Percentiles rank a stretch among this genome's conserved stretches.
These are phyloP conservation scores for Papilio polyxenes DNA, from an alignment of 1,140 invertebrate genomes.

Conservation along the genomic window DNA sequence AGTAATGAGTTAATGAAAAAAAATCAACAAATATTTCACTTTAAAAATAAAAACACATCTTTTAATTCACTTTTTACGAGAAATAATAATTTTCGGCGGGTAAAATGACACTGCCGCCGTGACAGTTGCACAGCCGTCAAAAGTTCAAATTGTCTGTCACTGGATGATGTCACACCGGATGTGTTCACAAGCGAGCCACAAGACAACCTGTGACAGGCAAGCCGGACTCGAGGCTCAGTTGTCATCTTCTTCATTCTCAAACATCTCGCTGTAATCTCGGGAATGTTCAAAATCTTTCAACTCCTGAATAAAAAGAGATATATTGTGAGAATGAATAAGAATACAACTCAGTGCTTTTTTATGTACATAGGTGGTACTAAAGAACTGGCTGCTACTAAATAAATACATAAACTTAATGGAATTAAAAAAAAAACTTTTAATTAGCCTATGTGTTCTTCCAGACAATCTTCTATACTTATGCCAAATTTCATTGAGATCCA, in stretches of 20 bases:
- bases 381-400: neutral
- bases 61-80: neutral
- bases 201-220: neutral
- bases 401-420: neutral
- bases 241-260: conserved; percentile 78
- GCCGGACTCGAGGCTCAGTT: conserved; percentile 58
- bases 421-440: no score
- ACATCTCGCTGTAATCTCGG: conserved; percentile 75
- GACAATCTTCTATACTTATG: no score
- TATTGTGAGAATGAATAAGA: conserved; percentile 73
- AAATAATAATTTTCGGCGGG: neutral
- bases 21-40: neutral
- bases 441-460: no score
- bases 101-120: neutral
- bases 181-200: conserved; percentile 20
- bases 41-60: neutral
- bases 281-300: conserved; percentile 75
- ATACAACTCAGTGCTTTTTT: conserved; percentile 52
- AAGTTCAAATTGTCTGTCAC: neutral
- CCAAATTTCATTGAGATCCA: no score
- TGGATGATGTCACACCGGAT: neutral
- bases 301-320: conserved; percentile 69
- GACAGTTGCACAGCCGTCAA: neutral
- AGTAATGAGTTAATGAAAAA: neutral
- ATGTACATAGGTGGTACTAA: neutral